Base-by-base conservation (phyloP, 2,113 vertebrate genomes). In the Thunnus maccoyii region DNA sequence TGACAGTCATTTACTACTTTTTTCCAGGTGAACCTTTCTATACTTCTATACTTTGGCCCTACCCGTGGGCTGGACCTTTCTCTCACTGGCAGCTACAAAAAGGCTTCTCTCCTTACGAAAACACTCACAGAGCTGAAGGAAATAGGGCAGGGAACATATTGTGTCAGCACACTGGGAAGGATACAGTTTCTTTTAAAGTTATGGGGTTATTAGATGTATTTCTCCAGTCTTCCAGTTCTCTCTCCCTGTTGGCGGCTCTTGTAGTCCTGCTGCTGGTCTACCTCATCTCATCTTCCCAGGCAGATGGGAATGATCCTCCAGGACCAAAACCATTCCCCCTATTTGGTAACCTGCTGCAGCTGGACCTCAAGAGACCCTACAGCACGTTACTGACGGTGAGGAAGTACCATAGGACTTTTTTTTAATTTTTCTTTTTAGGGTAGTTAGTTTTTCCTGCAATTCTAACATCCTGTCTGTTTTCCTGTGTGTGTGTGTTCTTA, bases 271-370 rank as follows among this genome's bases (percentile, higher is more conserved):
- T 91, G 5, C 63, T 86, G 0, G 1, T 72, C 20, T 72, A 64
- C 36, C 2, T 76, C 0, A 0, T 81, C 15, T 83, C 12, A 1
- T 65, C 73, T 3, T 57, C 51, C 1, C 11, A 60, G 3, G 18
- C 20, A 0, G 2, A 16, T 0, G 1, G 32, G 4, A 73, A 46
- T 4, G 82, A 80, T 5, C 89, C 89, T 32, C 84, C 89, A 8
- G 91, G 91, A n/a, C 88, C 88, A 3, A 84, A 3, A 54, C 80
- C 76, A 0, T 75, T 84, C 63, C 88, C 86, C 0, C 1, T 91
- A 25, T 27, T 90, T 3, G 89, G 88, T 0, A 92, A 92, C 62
- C 68, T 90, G 17, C 68, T 91, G 76, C 88, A 89, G 50, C 48
- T 91, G 5, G 77, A 90, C 65, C 62, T 82, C 3, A 69, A 60